These are phyloP conservation scores for Amphimedon queenslandica DNA, from an alignment of 37 sponge, comb jelly and placozoan genomes.

Conservation along the genomic window DNA sequence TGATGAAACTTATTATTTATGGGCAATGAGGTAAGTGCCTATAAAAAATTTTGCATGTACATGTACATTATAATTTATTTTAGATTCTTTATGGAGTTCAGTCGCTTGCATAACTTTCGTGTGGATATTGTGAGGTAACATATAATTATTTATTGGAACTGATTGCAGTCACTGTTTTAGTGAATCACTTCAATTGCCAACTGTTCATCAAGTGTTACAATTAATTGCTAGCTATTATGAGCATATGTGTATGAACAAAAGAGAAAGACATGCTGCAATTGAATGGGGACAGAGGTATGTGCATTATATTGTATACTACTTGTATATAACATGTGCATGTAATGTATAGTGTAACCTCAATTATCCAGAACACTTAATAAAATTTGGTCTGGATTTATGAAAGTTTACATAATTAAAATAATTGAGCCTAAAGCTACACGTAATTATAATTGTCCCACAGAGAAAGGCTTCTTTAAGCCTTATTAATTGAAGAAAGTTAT, in stretches of 20 bases:
- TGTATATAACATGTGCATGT: too few species aligned
- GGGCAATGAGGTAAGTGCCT: constrained; percentile 66
- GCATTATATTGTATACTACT: too few species aligned
- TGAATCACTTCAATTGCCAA: constrained; percentile 63
- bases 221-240: constrained; percentile 67
- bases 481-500: too few species aligned
- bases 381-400: too few species aligned
- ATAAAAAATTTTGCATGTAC: neutral
- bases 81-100: constrained; percentile 90
- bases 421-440: too few species aligned
- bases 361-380: too few species aligned
- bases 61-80: neutral
- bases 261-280: constrained; percentile 8
- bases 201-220: constrained; percentile 64
- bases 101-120: constrained; percentile 62
- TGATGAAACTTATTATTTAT: constrained; percentile 94
- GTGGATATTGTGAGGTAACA: constrained; percentile 74
- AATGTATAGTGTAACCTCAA: too few species aligned
- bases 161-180: constrained; percentile 10
- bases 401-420: too few species aligned
- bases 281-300: constrained; percentile 68
- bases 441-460: too few species aligned
- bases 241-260: constrained; percentile 69
- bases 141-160: neutral
- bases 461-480: too few species aligned